Percentiles rank a stretch among this genome's conserved stretches.
Conservation (phyloP, 2,113 vertebrate species). For the Tetrao urogallus region DNA sequence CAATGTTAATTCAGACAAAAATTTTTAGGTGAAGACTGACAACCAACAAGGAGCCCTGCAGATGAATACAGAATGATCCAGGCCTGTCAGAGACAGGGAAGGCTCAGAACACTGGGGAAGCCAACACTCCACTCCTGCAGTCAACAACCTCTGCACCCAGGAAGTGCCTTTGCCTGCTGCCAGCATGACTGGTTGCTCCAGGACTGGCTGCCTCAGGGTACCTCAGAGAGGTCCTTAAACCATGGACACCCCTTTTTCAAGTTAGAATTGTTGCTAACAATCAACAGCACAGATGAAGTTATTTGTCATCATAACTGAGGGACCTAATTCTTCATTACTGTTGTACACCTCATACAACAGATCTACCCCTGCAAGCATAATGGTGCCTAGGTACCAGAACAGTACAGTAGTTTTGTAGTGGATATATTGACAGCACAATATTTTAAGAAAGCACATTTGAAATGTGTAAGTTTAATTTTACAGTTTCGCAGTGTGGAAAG, state of each 20-base stretch:
- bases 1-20: not conserved
- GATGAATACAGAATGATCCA: not conserved
- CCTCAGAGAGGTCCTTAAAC: not conserved
- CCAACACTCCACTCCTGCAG: accelerated
- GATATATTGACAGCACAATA: not conserved
- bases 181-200: too few relatives aligned
- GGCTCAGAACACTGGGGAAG: not conserved
- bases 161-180: not conserved
- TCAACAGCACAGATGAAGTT: not conserved
- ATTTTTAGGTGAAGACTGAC: not conserved
- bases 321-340: not conserved
- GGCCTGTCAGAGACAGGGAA: not conserved
- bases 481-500: not conserved
- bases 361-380: not conserved
- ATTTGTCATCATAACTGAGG: not conserved
- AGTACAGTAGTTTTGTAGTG: not conserved
- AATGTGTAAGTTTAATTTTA: not conserved
- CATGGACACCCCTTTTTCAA: not conserved
- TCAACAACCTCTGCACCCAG: not conserved
- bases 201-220: not conserved
- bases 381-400: not conserved
- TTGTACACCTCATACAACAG: accelerated
- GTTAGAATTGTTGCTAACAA: not conserved
- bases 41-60: not conserved
- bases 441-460: not conserved